phyloP scores from a whole-genome alignment of 2,797 vertebrate genomes.

The Leuciscus waleckii region DNA sequence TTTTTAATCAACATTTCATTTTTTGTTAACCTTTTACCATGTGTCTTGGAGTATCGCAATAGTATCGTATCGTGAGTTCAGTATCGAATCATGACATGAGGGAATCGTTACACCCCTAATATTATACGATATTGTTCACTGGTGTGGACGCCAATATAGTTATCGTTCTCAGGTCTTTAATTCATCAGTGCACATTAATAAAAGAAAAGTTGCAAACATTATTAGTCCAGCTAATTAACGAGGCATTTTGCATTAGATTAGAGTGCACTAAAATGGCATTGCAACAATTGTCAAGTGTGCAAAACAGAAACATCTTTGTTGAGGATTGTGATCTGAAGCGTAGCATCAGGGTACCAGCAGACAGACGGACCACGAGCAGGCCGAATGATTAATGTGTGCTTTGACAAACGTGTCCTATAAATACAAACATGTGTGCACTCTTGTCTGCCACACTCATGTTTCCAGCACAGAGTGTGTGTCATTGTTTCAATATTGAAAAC shows the following conservation, averaged over 20 bases:
- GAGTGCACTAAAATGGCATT: background rate
- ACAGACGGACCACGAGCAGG: background rate
- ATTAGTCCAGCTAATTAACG: background rate
- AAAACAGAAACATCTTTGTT: background rate
- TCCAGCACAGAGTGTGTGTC: conserved; percentile 2
- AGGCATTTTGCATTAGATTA: background rate
- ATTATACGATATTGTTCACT: background rate
- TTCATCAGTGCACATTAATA: background rate
- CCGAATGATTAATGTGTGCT: conserved; percentile 72
- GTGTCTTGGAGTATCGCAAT: no score
- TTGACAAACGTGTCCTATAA: conserved; percentile 71
- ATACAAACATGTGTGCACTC: conserved; percentile 63
- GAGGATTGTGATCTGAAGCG: background rate
- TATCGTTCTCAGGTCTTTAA: no score
- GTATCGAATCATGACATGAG: no score
- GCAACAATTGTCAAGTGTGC: background rate
- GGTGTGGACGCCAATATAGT: no score
- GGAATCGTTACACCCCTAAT: no score
- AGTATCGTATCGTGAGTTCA: no score
- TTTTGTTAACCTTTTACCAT: no score
- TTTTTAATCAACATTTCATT: no score
- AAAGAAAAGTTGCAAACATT: background rate
- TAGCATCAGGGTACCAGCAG: conserved; percentile 41
- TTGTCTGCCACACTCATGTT: conserved; percentile 43
- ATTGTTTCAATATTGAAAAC: conserved; percentile 1